Evolutionary conservation across 2,113 vertebrate species (phyloP).

Genomic region (Daubentonia madagascariensis): DNA sequence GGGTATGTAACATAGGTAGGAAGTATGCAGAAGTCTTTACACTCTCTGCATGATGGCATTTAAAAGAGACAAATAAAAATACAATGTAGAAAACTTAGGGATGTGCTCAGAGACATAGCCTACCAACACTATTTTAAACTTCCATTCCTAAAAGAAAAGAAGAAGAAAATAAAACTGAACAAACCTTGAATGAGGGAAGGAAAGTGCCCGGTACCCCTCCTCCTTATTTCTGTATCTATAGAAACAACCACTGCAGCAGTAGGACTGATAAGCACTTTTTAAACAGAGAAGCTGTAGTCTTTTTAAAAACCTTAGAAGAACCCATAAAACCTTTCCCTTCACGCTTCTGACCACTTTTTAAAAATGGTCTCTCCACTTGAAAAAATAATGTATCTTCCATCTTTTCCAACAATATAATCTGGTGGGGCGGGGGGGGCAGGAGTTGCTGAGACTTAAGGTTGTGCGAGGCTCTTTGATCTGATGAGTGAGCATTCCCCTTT

Average conservation of each 20-base stretch:
- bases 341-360: neutral
- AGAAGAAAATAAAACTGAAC: neutral
- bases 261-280: neutral
- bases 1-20: neutral
- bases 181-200: neutral
- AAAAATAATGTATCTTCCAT: conserved; percentile 37
- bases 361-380: neutral
- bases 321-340: neutral
- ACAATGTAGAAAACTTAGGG: neutral
- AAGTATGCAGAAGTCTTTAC: neutral
- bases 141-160: neutral
- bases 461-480: conserved; percentile 92
- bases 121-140: neutral
- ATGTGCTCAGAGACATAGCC: neutral
- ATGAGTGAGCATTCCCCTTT: conserved; percentile 89
- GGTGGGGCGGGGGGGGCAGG: neutral
- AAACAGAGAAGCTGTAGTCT: neutral
- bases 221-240: neutral
- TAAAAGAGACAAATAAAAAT: neutral
- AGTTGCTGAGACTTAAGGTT: conserved; percentile 81
- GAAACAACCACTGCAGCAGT: neutral
- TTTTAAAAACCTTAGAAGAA: neutral
- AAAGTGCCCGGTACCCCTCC: neutral
- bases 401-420: conserved; percentile 66
- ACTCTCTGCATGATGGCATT: neutral